phyloP scores from a whole-genome alignment of 1,140 invertebrate genomes.

The Drosophila eugracilis region DNA sequence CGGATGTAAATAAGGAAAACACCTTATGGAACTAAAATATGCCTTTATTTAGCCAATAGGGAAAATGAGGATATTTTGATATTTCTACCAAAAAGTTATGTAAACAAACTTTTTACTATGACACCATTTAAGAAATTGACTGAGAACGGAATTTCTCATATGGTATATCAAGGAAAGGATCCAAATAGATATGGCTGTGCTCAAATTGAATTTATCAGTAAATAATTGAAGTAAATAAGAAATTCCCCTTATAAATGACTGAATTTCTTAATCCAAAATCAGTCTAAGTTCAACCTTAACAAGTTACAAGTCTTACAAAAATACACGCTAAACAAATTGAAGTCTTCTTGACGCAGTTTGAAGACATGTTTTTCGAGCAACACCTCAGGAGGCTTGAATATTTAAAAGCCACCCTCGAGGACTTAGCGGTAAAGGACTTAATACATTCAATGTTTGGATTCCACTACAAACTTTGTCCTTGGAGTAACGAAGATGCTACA shows the following conservation, averaged over 20 bases:
- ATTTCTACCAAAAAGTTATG: constrained; percentile 10
- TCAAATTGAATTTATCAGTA: background rate
- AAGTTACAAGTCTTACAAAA: too few species aligned
- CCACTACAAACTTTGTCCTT: too few species aligned
- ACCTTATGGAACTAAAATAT: background rate
- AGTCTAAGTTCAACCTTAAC: background rate
- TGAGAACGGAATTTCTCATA: constrained; percentile 10
- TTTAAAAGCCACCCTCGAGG: too few species aligned
- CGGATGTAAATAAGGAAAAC: constrained; percentile 1
- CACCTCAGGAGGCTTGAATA: too few species aligned
- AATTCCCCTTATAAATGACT: background rate
- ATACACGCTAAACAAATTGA: too few species aligned
- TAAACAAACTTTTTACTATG: background rate
- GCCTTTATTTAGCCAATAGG: background rate
- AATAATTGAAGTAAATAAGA: constrained; percentile 8
- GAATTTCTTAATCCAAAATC: background rate
- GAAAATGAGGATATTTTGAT: background rate
- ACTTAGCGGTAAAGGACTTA: too few species aligned
- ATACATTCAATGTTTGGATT: too few species aligned
- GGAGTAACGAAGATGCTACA: too few species aligned
- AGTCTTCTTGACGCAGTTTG: too few species aligned
- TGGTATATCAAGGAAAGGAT: constrained; percentile 6
- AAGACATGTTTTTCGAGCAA: too few species aligned
- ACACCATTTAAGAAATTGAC: background rate
- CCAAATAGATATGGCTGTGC: background rate